Conservation (phyloP, 2,888 invertebrate species). For the Listrodromus nycthemerus region DNA sequence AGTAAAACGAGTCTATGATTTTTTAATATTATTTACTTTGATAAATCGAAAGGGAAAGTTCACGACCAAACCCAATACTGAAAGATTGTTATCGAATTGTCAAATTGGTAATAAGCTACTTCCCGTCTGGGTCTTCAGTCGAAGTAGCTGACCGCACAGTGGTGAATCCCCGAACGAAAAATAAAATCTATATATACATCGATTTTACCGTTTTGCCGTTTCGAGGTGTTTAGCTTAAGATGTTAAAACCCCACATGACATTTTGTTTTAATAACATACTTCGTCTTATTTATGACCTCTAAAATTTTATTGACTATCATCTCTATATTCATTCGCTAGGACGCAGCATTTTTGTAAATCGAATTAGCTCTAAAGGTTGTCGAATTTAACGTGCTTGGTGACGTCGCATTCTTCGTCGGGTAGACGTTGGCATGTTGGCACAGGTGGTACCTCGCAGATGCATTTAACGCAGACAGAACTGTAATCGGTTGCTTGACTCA, state of each 20-base stretch:
- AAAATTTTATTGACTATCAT: no score
- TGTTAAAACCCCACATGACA: background rate
- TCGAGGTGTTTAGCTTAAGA: background rate
- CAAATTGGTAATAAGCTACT: no score
- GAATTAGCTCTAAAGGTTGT: background rate
- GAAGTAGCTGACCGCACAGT: no score
- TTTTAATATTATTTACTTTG: background rate
- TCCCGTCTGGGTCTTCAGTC: no score
- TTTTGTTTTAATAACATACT: no score
- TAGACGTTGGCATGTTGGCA: slow-evolving; percentile 63
- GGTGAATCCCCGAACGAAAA: no score
- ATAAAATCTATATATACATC: no score
- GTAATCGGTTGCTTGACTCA: slow-evolving; percentile 61
- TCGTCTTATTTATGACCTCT: no score
- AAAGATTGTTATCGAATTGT: no score
- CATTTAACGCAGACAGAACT: slow-evolving; percentile 66
- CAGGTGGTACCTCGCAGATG: slow-evolving; percentile 71
- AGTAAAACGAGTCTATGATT: background rate
- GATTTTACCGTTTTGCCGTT: background rate
- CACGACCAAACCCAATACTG: no score
- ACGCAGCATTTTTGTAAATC: background rate
- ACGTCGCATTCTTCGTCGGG: slow-evolving; percentile 55
- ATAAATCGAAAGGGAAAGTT: no score
- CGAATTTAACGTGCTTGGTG: slow-evolving; percentile 25
- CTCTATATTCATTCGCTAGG: no score